A percentile compares a stretch with the other conserved stretches of the same genome.
These are phyloP conservation scores for Gobio gobio DNA, from an alignment of 2,113 vertebrate genomes.

Conservation along the genomic window DNA sequence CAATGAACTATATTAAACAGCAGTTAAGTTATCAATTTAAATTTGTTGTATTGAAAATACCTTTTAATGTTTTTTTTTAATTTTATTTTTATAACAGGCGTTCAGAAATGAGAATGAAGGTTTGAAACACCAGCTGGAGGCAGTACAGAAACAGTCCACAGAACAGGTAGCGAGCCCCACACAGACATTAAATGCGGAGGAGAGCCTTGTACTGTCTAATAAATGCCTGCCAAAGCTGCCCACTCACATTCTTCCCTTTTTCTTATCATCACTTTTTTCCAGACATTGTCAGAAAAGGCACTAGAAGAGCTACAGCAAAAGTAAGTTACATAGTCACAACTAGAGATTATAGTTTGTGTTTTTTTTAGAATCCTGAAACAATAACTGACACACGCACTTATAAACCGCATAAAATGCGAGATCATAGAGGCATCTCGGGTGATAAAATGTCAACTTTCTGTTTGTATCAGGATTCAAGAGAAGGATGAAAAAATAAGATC, in stretches of 20 bases:
- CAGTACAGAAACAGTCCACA: constrained; percentile 78
- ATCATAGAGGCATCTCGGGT: too few relatives aligned
- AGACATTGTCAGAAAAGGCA: constrained; percentile 83
- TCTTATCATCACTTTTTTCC: constrained; percentile 24
- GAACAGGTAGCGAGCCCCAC: constrained; percentile 80
- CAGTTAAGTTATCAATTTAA: background rate
- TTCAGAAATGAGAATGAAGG: constrained; percentile 80
- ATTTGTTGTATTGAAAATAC: background rate
- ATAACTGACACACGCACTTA: background rate
- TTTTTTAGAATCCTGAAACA: background rate
- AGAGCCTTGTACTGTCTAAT: background rate
- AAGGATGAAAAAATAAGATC: constrained; percentile 86
- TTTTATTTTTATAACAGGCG: constrained; percentile 67
- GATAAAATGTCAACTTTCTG: background rate
- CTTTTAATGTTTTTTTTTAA: background rate
- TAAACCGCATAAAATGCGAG: background rate
- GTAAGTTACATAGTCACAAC: constrained; percentile 78
- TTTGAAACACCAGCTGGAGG: constrained; percentile 82
- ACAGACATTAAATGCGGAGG: background rate
- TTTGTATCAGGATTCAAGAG: constrained; percentile 81
- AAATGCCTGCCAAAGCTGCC: background rate
- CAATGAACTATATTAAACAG: background rate
- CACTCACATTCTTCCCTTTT: background rate
- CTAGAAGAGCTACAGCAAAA: constrained; percentile 87
- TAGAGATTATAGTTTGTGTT: background rate